These are phyloP conservation scores for Acrossocheilus wenchowensis DNA, from an alignment of 2,797 vertebrate species.

Conservation along the genomic window DNA sequence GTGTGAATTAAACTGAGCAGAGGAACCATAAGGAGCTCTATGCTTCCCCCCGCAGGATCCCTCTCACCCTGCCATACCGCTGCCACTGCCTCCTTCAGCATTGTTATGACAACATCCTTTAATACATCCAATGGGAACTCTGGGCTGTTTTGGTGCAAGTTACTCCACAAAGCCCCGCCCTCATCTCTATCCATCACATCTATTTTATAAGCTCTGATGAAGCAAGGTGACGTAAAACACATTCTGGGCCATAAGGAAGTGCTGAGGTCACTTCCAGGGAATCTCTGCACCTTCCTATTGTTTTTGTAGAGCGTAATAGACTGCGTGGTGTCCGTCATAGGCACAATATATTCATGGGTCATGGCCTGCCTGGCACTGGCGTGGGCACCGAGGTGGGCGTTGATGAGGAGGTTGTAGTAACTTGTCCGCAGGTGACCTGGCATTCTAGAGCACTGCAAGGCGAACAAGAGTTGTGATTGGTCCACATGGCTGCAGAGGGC, in stretches of 20 bases:
- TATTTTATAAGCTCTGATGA: constrained; percentile 74
- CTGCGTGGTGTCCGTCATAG: constrained; percentile 88
- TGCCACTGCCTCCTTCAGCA: constrained; percentile 88
- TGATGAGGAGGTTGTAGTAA: constrained; percentile 89
- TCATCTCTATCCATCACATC: constrained; percentile 17
- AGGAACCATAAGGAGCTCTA: constrained; percentile 91
- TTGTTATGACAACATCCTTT: constrained; percentile 86
- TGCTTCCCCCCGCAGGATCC: constrained; percentile 91
- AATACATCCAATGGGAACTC: constrained; percentile 89
- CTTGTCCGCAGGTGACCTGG: constrained; percentile 86
- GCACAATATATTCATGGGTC: constrained; percentile 94
- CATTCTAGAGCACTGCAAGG: constrained; percentile 87
- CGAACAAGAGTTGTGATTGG: constrained; percentile 90
- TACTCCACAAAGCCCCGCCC: constrained; percentile 57
- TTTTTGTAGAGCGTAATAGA: constrained; percentile 83
- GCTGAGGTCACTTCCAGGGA: constrained; percentile 82
- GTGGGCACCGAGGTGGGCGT: constrained; percentile 87
- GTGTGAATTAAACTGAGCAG: constrained; percentile 89
- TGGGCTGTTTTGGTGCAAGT: constrained; percentile 83
- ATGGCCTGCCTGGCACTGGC: constrained; percentile 87
- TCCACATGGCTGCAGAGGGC: constrained; percentile 94
- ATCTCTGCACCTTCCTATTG: constrained; percentile 75
- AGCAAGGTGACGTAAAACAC: constrained; percentile 86
- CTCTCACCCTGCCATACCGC: constrained; percentile 83
- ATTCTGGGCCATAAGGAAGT: constrained; percentile 88